Evolutionary conservation across 2,888 invertebrate genomes (phyloP).

Genomic region (Uloborus plumipes): DNA sequence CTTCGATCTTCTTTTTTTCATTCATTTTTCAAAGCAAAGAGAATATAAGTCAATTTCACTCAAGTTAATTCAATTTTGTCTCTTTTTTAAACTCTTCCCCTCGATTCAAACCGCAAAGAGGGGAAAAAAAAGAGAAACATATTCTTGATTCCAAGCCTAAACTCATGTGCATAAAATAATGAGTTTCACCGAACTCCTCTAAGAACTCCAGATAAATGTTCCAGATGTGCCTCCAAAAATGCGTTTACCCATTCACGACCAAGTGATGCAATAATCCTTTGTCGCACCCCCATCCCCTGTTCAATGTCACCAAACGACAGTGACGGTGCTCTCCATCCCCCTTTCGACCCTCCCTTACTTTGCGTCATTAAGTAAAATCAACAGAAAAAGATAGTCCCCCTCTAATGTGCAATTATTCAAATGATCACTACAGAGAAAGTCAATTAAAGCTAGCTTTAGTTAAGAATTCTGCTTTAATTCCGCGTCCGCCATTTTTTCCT

Average conservation of each 20-base stretch:
- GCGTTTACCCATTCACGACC: constrained; percentile 17
- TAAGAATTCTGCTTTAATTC: constrained; percentile 18
- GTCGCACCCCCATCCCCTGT: constrained; percentile 54
- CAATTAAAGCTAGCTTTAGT: constrained; percentile 41
- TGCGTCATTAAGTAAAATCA: constrained; percentile 52
- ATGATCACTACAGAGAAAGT: constrained; percentile 57
- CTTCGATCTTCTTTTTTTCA: too few species aligned
- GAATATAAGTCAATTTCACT: too few species aligned
- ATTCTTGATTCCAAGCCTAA: not conserved
- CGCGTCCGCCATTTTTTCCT: constrained; percentile 10
- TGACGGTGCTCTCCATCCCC: constrained; percentile 23
- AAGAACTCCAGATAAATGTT: constrained; percentile 34
- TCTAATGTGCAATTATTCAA: constrained; percentile 58
- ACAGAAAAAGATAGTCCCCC: constrained; percentile 50
- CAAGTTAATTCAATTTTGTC: too few species aligned
- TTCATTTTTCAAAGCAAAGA: too few species aligned
- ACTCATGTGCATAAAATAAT: constrained; percentile 15
- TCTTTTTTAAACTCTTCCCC: too few species aligned
- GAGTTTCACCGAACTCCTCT: not conserved
- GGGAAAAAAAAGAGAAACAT: too few species aligned
- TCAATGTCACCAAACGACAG: constrained; percentile 52
- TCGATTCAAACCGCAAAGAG: too few species aligned
- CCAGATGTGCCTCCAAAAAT: constrained; percentile 19
- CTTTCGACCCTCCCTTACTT: not conserved
- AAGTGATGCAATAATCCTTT: constrained; percentile 61